Evolutionary conservation across 2,797 vertebrate species (phyloP).

Genomic region (Cryptoblepharus egeriae): DNA sequence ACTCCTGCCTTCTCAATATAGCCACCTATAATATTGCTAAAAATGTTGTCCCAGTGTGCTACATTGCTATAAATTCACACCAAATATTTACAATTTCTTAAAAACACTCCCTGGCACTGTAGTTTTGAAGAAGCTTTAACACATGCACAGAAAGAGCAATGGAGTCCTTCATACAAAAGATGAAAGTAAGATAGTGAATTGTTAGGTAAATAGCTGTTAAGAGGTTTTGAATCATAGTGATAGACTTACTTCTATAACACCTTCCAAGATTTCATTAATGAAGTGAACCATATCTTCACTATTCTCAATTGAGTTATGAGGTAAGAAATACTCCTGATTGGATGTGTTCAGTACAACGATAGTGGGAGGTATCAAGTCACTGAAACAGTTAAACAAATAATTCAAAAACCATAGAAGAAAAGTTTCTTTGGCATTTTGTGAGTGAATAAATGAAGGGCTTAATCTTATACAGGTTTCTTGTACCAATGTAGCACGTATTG

Average conservation of each 20-base stretch:
- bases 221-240: background rate
- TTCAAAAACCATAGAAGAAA: conserved; percentile 40
- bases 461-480: background rate
- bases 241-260: conserved; percentile 81
- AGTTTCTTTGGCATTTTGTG: background rate
- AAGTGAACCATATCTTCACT: conserved; percentile 92
- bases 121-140: background rate
- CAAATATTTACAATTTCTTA: background rate
- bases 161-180: background rate
- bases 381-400: conserved; percentile 66
- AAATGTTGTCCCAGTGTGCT: background rate
- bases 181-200: background rate
- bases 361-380: conserved; percentile 90
- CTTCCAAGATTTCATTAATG: conserved; percentile 91
- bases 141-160: background rate
- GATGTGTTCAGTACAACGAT: conserved; percentile 96
- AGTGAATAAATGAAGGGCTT: background rate
- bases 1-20: background rate
- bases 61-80: background rate
- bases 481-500: too few species aligned
- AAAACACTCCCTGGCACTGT: background rate
- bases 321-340: conserved; percentile 96
- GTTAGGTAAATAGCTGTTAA: background rate
- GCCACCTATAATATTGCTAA: background rate
- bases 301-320: conserved; percentile 81